These are phyloP conservation scores for Anguilla japonica DNA, from an alignment of 2,113 vertebrate species.

Conservation along the genomic window DNA sequence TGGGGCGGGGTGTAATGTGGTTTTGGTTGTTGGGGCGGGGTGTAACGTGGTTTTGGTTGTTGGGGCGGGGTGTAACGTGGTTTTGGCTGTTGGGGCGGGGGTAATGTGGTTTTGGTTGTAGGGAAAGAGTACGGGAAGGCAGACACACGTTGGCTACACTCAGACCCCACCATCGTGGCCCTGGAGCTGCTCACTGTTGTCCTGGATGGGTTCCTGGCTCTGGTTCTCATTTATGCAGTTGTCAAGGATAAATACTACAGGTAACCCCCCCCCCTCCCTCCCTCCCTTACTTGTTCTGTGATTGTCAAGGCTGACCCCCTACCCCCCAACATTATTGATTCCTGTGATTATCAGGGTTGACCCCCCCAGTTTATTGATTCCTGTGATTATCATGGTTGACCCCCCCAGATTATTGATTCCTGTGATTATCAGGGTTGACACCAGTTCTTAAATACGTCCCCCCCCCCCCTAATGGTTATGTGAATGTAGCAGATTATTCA, in stretches of 20 bases:
- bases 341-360: too few relatives aligned
- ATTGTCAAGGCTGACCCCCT: neutral
- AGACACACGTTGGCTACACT: constrained; percentile 72
- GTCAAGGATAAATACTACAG: constrained; percentile 65
- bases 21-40: too few relatives aligned
- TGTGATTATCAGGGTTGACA: too few relatives aligned
- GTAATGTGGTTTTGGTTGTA: constrained; percentile 34
- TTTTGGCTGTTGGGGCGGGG: neutral
- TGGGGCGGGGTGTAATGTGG: too few relatives aligned
- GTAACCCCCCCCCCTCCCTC: constrained; percentile 41
- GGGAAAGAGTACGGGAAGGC: constrained; percentile 84
- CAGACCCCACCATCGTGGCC: constrained; percentile 71
- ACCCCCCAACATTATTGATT: too few relatives aligned
- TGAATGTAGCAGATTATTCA: too few relatives aligned
- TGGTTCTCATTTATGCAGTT: constrained; percentile 68
- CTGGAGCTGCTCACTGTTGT: constrained; percentile 69
- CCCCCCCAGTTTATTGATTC: too few relatives aligned
- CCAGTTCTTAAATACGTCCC: too few relatives aligned
- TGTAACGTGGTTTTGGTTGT: too few relatives aligned
- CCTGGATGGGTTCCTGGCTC: constrained; percentile 59
- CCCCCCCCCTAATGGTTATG: neutral
- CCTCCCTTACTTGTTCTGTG: neutral
- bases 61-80: too few relatives aligned
- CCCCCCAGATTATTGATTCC: too few relatives aligned
- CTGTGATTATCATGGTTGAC: too few relatives aligned